A percentile compares a stretch with the other conserved stretches of the same genome.
Evolutionary conservation across 2,888 invertebrate genomes (phyloP).

Genomic region (Aelia acuminata): DNA sequence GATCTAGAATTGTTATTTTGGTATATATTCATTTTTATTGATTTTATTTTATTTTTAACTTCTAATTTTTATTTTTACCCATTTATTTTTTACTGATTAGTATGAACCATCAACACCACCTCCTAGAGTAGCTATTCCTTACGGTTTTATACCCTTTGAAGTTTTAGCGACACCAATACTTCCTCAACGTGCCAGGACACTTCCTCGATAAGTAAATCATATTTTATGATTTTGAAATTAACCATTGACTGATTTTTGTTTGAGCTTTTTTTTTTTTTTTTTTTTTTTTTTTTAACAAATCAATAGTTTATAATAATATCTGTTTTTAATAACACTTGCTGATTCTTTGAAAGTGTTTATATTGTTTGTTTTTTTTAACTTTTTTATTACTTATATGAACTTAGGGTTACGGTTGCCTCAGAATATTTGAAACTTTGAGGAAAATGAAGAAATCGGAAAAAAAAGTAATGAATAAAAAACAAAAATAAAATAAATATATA

Average conservation of each 20-base stretch:
- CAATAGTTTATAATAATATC: not conserved
- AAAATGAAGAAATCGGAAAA: too few species aligned
- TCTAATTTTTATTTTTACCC: conserved; percentile 26
- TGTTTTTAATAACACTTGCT: not conserved
- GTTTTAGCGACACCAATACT: conserved; percentile 53
- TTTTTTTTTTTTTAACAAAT: not conserved
- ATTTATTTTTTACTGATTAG: conserved; percentile 56
- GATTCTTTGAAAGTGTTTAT: not conserved
- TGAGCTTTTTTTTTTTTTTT: not conserved
- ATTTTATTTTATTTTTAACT: conserved; percentile 31
- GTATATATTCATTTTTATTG: not conserved
- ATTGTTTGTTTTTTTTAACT: too few species aligned
- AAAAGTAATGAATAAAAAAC: too few species aligned
- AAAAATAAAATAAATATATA: too few species aligned
- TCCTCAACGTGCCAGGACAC: conserved; percentile 61
- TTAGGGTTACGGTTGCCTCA: too few species aligned
- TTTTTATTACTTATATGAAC: too few species aligned
- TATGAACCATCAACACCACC: conserved; percentile 20
- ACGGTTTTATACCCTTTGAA: conserved; percentile 58
- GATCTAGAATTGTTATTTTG: not conserved
- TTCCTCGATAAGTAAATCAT: conserved; percentile 60
- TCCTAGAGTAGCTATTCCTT: conserved; percentile 37
- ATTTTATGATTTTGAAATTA: conserved; percentile 25
- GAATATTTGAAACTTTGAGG: too few species aligned
- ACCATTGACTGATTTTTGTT: conserved; percentile 22